phyloP scores from a whole-genome alignment of 1,140 invertebrate genomes.

The Nephotettix cincticeps region DNA sequence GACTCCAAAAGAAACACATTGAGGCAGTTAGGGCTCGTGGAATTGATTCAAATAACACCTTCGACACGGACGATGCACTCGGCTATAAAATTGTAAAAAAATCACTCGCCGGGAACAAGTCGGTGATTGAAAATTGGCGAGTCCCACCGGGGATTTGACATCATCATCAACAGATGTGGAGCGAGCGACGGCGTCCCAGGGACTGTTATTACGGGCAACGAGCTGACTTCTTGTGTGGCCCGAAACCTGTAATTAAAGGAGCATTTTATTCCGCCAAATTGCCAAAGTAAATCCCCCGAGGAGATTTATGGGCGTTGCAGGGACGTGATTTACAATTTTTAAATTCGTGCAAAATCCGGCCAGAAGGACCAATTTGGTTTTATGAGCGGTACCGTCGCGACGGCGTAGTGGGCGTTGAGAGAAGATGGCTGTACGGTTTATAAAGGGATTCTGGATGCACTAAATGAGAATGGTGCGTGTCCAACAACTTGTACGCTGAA shows the following conservation, averaged over 20 bases:
- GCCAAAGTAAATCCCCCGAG: not conserved
- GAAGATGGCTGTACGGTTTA: no score
- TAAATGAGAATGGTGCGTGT: no score
- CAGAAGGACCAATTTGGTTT: not conserved
- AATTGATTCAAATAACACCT: no score
- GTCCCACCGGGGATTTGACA: not conserved
- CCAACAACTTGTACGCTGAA: no score
- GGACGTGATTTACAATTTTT: constrained; percentile 8
- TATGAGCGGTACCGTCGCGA: not conserved
- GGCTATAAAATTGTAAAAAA: not conserved
- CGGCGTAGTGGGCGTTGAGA: no score
- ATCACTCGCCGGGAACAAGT: not conserved
- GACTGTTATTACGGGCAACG: not conserved
- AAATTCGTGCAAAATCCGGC: not conserved
- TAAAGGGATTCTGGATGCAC: no score
- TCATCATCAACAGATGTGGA: not conserved
- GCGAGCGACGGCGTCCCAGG: not conserved
- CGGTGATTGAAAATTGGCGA: not conserved
- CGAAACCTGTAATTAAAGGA: not conserved
- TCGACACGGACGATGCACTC: no score
- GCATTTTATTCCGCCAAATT: constrained; percentile 7
- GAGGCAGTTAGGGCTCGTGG: no score
- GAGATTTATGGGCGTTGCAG: not conserved
- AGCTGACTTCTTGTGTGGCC: not conserved
- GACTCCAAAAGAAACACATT: no score